A percentile compares a stretch with the other conserved stretches of the same genome.
Evolutionary conservation across 2,888 invertebrate species (phyloP).

Genomic region (Dryobotodes eremita): DNA sequence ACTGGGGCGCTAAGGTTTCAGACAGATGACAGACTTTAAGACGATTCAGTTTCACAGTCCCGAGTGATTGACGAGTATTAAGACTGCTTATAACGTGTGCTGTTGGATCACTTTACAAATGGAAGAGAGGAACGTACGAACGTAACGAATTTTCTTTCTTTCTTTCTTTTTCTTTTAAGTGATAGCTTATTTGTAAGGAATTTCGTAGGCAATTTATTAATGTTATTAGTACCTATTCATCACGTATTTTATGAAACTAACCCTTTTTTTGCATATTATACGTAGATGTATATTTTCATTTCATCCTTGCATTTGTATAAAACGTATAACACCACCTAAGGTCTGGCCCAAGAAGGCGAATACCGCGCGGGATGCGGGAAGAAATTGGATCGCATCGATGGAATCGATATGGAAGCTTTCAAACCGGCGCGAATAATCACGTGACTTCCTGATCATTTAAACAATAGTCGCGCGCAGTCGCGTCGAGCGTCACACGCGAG

Average conservation of each 20-base stretch:
- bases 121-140: not conserved
- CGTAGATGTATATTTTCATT: too few species aligned
- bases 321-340: not conserved
- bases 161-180: too few species aligned
- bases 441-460: not conserved
- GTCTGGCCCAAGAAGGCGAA: not conserved
- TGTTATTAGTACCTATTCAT: not conserved
- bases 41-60: not conserved
- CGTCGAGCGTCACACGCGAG: not conserved
- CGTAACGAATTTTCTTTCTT: too few species aligned
- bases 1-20: constrained; percentile 9
- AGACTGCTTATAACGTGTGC: not conserved
- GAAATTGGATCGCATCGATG: not conserved
- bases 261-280: not conserved
- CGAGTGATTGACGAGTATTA: not conserved
- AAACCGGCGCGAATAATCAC: not conserved
- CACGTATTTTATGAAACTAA: not conserved
- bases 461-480: not conserved
- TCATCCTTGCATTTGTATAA: not conserved
- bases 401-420: not conserved
- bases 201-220: too few species aligned
- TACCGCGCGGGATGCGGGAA: not conserved
- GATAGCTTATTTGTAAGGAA: too few species aligned
- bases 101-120: not conserved
- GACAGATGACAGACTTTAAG: constrained; percentile 13